Conservation (phyloP, 2,113 vertebrate species). For the Todiramphus saurophagus region DNA sequence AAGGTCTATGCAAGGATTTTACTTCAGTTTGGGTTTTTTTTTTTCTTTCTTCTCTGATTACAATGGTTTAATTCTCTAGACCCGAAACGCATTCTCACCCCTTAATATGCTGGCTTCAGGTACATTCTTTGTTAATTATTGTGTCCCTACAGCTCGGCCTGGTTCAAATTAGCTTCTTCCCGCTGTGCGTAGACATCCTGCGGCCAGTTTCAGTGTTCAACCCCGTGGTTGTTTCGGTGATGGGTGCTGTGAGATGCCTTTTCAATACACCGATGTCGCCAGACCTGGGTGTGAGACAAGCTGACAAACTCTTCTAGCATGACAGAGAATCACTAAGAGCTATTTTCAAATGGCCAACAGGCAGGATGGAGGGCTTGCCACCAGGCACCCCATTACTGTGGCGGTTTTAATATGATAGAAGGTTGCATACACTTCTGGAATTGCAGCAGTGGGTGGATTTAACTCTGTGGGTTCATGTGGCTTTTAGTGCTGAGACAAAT, state of each 20-base stretch:
- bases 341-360: background rate
- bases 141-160: background rate
- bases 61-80: constrained; percentile 45
- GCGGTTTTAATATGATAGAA: background rate
- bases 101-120: constrained; percentile 31
- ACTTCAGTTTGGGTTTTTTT: background rate
- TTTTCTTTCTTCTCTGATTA: background rate
- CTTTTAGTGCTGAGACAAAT: background rate
- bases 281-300: background rate
- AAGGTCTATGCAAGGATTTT: constrained; percentile 61
- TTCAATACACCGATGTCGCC: background rate
- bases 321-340: background rate
- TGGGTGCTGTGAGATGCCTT: constrained; percentile 8
- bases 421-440: background rate
- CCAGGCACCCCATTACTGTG: background rate
- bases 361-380: background rate
- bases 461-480: background rate
- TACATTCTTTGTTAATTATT: constrained; percentile 59
- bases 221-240: background rate
- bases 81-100: constrained; percentile 41
- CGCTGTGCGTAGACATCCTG: background rate
- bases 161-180: constrained; percentile 20
- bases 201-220: background rate
- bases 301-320: constrained; percentile 16
- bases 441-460: background rate